Base-by-base conservation (phyloP, 2,888 invertebrate species). In the Actias luna region DNA sequence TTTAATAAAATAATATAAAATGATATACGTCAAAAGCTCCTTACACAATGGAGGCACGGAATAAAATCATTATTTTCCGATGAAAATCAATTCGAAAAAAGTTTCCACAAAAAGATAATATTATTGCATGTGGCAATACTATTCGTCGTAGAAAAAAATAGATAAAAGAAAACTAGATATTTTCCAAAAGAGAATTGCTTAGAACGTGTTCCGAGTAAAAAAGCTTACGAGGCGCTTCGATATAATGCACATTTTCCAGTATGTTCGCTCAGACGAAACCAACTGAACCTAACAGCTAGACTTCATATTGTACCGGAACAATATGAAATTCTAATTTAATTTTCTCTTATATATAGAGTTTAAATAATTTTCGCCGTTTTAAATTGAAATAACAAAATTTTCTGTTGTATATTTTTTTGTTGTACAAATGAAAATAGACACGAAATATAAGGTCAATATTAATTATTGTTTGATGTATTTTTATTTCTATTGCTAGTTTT, bases 251-350 rank as follows among this genome's bases (percentile, higher is more conserved):
- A 29, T 25, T 50, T 67, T 66, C 67, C 71, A 65, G 69, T 61
- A 57, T 22, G 77, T 77, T 73, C 70, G 69, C 69, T 74, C 76
- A 71, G 75, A 72, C 42, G 22, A 70, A 72, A 72, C 70, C 71
- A 72, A 69, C 70, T 64, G 64, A 70, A 69, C 75, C 70, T 72
- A 74, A 71, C 79, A 69, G 68, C 66, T 69, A n/a, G 67, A 67
- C 69, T 68, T 65, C 63, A n/a, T n/a, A n/a, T n/a, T n/a, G 12
- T 25, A 65, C 69, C 60, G 70, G 67, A 72, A 55, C 72, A 72
- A 71, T 67, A 71, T 75, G 79, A 77, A 80, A 77, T 76, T 80
- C 81, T 80, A 80, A 80, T 80, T 80, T 80, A 80, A 80, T 80
- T 80, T 76, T 67, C 66, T 61, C 58, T 29, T 50, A 22, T 25